Percentiles rank a stretch among this genome's conserved stretches.
Conservation (phyloP, 2,888 invertebrate species). For the Hartigia nigra region DNA sequence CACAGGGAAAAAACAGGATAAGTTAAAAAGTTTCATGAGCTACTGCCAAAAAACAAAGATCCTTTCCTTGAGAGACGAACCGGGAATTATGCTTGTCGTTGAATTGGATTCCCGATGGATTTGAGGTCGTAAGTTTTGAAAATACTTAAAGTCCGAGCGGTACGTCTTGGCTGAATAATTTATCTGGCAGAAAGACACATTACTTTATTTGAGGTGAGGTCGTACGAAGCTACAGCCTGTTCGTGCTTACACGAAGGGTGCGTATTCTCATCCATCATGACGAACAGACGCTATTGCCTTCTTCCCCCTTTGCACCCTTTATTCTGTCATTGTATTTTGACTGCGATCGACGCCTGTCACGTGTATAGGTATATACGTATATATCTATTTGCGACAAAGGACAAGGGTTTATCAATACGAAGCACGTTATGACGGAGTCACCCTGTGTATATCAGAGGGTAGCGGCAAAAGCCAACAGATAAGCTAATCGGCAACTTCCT, state of each 20-base stretch:
- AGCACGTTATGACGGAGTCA: neutral
- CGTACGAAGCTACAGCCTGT: conserved; percentile 1
- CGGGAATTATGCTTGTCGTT: neutral
- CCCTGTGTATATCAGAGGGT: neutral
- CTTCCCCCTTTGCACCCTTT: neutral
- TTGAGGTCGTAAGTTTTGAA: neutral
- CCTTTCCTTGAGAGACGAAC: neutral
- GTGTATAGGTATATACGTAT: neutral
- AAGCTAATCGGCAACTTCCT: conserved; percentile 5
- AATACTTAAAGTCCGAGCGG: conserved; percentile 7
- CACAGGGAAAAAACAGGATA: neutral
- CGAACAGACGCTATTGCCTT: neutral
- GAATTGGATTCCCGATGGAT: neutral
- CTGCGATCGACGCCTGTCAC: neutral
- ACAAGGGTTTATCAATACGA: neutral
- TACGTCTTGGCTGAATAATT: conserved; percentile 27
- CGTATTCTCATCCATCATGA: conserved; percentile 4
- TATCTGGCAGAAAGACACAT: conserved; percentile 18
- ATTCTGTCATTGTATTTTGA: neutral
- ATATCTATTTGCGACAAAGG: neutral
- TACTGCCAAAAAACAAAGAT: neutral
- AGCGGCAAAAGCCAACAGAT: neutral
- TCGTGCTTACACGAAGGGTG: neutral
- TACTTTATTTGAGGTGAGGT: conserved; percentile 2
- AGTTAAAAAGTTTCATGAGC: neutral